Base-by-base conservation (phyloP, 2,888 invertebrate species). In the Beris morrisii region DNA sequence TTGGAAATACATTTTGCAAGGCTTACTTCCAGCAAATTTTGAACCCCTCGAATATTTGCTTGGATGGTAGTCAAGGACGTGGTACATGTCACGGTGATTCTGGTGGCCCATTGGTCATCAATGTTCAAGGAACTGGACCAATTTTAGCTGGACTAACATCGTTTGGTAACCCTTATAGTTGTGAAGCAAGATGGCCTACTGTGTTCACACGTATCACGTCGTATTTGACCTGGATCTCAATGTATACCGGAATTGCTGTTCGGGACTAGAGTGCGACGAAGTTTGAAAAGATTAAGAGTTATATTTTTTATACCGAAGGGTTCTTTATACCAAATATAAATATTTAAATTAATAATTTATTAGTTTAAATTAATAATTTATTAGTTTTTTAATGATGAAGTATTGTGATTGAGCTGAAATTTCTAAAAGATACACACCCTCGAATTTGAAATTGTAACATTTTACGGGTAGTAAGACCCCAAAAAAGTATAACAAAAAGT, bases 111-210 rank as follows among this genome's bases (percentile, higher is more conserved):
- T 55, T 64, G 30, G 43, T 55, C 9, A 46, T 55, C n/a, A 15
- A 13, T 5, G 66, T 61, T 12, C 9, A 28, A 2, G 46, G 45
- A 3, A 48, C n/a, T 15, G 46, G 53, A 15, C n/a, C 13, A 4
- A 73, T 77, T 9, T 72, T 79, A 6, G 74, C 79, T 43, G 79
- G 79, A 0, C 70, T 79, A 22, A 80, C 77, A 5, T 79, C 79
- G 3, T 80, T 78, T 59, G 79, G 79, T n/a, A 61, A 52, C 56
- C 59, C 65, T 4, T 50, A 59, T 5, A 79, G 78, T 50, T 78
- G 78, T 63, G 76, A 78, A 46, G 67, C 65, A 30, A 68, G 70
- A 28, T 68, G 65, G 64, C 68, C 68, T 13, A 59, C 65, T 9
- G 68, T 55, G 12, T 65, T 43, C 11, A 65, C 65, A 5, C 59